These are phyloP conservation scores for Watsonalla binaria DNA, from an alignment of 2,888 invertebrate species.

Conservation along the genomic window DNA sequence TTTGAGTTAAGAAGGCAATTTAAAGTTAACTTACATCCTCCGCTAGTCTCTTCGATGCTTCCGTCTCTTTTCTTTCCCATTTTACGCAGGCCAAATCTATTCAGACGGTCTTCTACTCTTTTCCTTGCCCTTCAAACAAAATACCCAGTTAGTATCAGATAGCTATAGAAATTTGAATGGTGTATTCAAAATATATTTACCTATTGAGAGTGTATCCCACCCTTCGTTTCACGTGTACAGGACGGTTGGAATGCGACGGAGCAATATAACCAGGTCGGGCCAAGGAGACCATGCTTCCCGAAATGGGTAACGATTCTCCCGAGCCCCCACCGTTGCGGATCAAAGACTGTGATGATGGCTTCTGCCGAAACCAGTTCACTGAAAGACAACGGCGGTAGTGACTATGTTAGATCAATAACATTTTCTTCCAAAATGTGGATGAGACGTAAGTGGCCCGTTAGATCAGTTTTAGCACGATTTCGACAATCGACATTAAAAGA, in stretches of 20 bases:
- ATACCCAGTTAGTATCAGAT: neutral
- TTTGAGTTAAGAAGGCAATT: no score
- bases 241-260: slow-evolving; percentile 42
- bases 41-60: slow-evolving; percentile 91
- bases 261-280: slow-evolving; percentile 56
- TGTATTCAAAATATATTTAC: slow-evolving; percentile 20
- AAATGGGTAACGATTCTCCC: slow-evolving; percentile 70
- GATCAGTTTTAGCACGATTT: no score
- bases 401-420: neutral
- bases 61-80: slow-evolving; percentile 93
- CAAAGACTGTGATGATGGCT: slow-evolving; percentile 69
- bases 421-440: no score
- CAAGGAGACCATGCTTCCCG: slow-evolving; percentile 78
- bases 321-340: slow-evolving; percentile 74
- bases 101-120: slow-evolving; percentile 93
- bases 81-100: slow-evolving; percentile 88
- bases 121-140: slow-evolving; percentile 84
- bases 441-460: no score
- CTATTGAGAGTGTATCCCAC: slow-evolving; percentile 67
- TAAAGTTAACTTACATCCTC: slow-evolving; percentile 79
- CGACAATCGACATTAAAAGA: no score
- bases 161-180: neutral
- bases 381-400: slow-evolving; percentile 5
- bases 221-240: slow-evolving; percentile 57
- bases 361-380: slow-evolving; percentile 82